A percentile compares a stretch with the other conserved stretches of the same genome.
phyloP scores from a whole-genome alignment of 1,140 invertebrate genomes.

The Bombyx mandarina region DNA sequence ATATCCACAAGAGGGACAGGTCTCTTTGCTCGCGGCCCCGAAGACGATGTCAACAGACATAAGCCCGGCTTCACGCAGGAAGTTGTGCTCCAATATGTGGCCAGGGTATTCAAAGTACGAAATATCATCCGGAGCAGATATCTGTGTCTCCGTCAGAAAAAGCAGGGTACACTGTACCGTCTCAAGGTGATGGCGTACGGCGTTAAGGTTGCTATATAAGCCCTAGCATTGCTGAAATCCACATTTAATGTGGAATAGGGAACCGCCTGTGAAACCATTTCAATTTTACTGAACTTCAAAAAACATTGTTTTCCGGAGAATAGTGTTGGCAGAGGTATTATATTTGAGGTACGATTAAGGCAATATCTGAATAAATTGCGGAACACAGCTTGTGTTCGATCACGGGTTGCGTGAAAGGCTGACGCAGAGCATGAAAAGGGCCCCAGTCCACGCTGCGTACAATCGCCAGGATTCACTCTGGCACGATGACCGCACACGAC shows the following conservation, averaged over 20 bases:
- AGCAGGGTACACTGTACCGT: constrained; percentile 8
- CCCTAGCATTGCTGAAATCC: constrained; percentile 12
- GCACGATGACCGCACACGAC: too few species aligned
- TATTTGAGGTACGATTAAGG: too few species aligned
- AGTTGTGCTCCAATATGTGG: constrained; percentile 16
- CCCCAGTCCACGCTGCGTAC: too few species aligned
- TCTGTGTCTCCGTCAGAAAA: constrained; percentile 13
- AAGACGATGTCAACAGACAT: constrained; percentile 9
- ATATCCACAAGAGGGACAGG: neutral
- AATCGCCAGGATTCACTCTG: too few species aligned
- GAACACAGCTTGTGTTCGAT: too few species aligned
- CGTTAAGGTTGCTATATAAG: constrained; percentile 12
- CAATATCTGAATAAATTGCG: too few species aligned
- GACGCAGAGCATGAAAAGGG: too few species aligned
- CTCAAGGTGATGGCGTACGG: constrained; percentile 13
- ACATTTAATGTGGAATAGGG: constrained; percentile 7
- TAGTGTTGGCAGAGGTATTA: too few species aligned
- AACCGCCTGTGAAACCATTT: neutral
- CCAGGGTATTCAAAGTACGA: constrained; percentile 18
- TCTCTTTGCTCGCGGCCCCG: constrained; percentile 14
- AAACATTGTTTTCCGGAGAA: too few species aligned
- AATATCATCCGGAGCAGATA: constrained; percentile 10
- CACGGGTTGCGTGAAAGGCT: too few species aligned
- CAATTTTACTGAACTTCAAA: neutral
- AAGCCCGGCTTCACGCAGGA: constrained; percentile 10